phyloP scores from a whole-genome alignment of 2,797 vertebrate species.

The Chloroceryle amazona region DNA sequence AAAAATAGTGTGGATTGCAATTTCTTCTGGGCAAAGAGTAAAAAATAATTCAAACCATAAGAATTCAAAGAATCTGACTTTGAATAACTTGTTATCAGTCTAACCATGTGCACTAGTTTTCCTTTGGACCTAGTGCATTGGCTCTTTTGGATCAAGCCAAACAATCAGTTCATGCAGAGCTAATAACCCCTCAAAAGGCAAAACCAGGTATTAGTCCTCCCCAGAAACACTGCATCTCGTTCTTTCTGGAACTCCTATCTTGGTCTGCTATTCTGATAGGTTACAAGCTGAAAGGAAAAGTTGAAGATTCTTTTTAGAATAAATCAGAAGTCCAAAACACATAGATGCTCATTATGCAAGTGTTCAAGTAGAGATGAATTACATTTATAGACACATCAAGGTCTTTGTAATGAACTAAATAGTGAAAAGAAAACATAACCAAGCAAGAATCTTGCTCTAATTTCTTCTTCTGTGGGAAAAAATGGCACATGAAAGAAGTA shows the following conservation, averaged over 20 bases:
- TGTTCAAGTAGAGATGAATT: not conserved
- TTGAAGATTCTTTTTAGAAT: not conserved
- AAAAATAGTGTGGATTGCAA: not conserved
- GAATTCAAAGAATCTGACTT: conserved; percentile 17
- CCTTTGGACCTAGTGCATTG: not conserved
- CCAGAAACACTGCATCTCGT: not conserved
- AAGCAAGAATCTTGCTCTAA: not conserved
- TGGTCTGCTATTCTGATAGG: not conserved
- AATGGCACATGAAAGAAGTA: not conserved
- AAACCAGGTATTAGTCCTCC: not conserved
- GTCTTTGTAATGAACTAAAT: not conserved
- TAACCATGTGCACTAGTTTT: not conserved
- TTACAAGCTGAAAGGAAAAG: not conserved
- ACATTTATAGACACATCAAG: not conserved
- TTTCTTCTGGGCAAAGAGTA: not conserved
- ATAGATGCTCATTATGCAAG: not conserved
- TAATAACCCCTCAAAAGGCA: not conserved
- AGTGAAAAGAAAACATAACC: not conserved
- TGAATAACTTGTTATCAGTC: not conserved
- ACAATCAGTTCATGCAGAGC: not conserved
- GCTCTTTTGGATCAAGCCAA: not conserved
- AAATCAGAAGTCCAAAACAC: not conserved
- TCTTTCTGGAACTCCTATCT: not conserved
- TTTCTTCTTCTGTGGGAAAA: not conserved
- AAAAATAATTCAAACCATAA: not conserved